Conservation (phyloP, 53 echinoderm and acorn worm species). For the Holothuria leucospilota region DNA sequence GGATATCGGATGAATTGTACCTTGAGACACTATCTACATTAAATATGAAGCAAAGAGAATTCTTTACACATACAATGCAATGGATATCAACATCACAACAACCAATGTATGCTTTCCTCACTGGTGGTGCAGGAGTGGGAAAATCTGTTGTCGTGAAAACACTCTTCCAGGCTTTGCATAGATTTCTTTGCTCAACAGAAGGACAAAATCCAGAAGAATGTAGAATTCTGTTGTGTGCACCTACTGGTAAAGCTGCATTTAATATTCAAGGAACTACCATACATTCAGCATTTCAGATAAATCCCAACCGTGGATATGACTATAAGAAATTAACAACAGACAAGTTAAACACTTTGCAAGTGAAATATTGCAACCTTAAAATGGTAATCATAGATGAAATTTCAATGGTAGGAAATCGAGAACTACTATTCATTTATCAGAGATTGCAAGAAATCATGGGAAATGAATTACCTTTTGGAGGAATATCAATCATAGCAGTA, state of each 20-base stretch:
- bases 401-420: slow-evolving; percentile 40
- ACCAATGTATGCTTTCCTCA: slow-evolving; percentile 36
- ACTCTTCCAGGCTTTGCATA: slow-evolving; percentile 18
- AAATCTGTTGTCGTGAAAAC: slow-evolving; percentile 38
- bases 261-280: slow-evolving; percentile 33
- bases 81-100: slow-evolving; percentile 3
- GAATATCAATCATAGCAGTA: slow-evolving; percentile 41
- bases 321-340: slow-evolving; percentile 18
- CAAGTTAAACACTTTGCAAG: slow-evolving; percentile 40
- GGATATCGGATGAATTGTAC: background rate
- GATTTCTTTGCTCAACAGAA: background rate
- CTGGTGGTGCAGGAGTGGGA: slow-evolving; percentile 56
- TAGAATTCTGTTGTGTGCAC: slow-evolving; percentile 35
- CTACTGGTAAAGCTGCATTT: slow-evolving; percentile 54
- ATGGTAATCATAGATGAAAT: slow-evolving; percentile 56
- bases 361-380: slow-evolving; percentile 8
- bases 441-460: background rate
- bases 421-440: slow-evolving; percentile 24
- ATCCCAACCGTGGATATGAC: slow-evolving; percentile 23
- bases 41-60: slow-evolving; percentile 34
- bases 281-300: slow-evolving; percentile 35
- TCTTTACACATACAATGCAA: no score
- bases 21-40: no score
- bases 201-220: slow-evolving; percentile 47
- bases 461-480: slow-evolving; percentile 29